phyloP scores from a whole-genome alignment of 2,113 vertebrate genomes.

The Pangasianodon gigas region DNA sequence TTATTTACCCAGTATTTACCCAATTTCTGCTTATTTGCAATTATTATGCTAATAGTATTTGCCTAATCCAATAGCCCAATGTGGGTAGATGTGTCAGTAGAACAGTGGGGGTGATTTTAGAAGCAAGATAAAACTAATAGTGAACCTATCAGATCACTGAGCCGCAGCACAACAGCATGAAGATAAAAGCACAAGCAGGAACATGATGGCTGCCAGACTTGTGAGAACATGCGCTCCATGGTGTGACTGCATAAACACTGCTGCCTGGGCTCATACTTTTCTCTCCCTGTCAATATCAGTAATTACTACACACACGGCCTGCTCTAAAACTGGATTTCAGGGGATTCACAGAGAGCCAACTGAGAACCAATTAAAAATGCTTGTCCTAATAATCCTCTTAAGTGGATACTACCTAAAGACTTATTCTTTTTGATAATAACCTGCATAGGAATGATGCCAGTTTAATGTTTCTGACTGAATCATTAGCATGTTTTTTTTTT shows the following conservation, averaged over 20 bases:
- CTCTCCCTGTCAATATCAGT: not conserved
- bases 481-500: not conserved
- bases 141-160: not conserved
- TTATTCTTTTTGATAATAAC: not conserved
- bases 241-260: slow-evolving; percentile 46
- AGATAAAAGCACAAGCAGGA: slow-evolving; percentile 32
- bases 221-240: slow-evolving; percentile 45
- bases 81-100: not conserved
- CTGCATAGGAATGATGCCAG: not conserved
- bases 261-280: slow-evolving; percentile 22
- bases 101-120: too few species aligned
- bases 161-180: slow-evolving; percentile 11
- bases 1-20: not conserved
- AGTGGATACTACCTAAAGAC: not conserved
- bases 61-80: not conserved
- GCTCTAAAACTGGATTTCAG: not conserved
- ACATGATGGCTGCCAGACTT: slow-evolving; percentile 38
- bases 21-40: not conserved
- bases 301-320: not conserved
- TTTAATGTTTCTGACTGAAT: not conserved
- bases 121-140: not conserved
- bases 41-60: not conserved
- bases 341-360: not conserved
- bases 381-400: not conserved
- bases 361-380: not conserved